Percentiles rank a stretch among this genome's conserved stretches.
These are phyloP conservation scores for Rutilus rutilus DNA, from an alignment of 2,113 vertebrate genomes.

Conservation along the genomic window DNA sequence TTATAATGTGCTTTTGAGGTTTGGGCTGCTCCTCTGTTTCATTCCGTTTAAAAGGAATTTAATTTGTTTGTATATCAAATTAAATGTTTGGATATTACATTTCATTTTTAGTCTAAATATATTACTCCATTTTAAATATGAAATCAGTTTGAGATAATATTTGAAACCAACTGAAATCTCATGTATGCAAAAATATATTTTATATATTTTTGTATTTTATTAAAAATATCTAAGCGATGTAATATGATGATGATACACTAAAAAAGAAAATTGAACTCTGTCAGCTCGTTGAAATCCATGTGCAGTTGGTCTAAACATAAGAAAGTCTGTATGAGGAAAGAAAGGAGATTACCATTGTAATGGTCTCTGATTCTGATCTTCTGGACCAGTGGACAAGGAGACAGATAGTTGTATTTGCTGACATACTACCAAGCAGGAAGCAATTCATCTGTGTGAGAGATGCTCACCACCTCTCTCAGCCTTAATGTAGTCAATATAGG, in stretches of 20 bases:
- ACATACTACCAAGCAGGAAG: conserved; percentile 27
- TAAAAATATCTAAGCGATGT: neutral
- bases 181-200: too few relatives aligned
- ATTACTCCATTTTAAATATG: neutral
- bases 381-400: neutral
- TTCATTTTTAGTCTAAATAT: neutral
- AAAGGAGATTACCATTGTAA: conserved; percentile 27
- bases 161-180: neutral
- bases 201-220: neutral
- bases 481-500: conserved; percentile 2
- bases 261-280: too few relatives aligned
- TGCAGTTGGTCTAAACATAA: neutral
- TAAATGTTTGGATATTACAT: neutral
- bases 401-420: conserved; percentile 6
- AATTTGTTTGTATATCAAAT: neutral
- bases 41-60: neutral
- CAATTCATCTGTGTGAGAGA: conserved; percentile 32
- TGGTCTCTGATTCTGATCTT: conserved; percentile 16
- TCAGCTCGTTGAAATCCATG: too few relatives aligned
- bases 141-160: neutral
- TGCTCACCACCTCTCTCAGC: neutral
- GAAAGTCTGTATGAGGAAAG: neutral
- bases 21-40: neutral
- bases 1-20: conserved; percentile 7
- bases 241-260: too few relatives aligned